Evolutionary conservation across 2,888 invertebrate species (phyloP), one percentile per base, ranked within the genome.

Genomic region (Dryobotodes eremita): DNA sequence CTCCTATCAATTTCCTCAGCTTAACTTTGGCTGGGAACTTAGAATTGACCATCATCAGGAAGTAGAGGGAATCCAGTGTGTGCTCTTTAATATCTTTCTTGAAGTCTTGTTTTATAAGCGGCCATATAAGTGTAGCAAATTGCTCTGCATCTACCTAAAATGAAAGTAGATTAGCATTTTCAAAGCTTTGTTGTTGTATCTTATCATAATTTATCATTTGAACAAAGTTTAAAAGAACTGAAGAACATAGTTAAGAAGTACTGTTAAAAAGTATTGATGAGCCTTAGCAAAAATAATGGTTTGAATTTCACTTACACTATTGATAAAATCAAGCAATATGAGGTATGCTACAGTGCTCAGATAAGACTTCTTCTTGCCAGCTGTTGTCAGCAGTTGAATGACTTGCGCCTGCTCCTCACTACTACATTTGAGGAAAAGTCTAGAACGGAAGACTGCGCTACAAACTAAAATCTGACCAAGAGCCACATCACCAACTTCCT

Each of bases 401-500:
- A 96, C 90, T 84, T 94, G 90, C 10, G 91, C 92, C 86, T 95
- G 95, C 71, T 97, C 97, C 71, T 98, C 97, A 48, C 88, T 88
- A 0, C 96, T 93, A 84, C 96, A 95, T 86, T 95, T 95, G 3
- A 94, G 86, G 88, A 98, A 97, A 71, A 97, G 94, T 36, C 97
- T 97, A 0, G 98, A 98, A 71, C 98, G 97, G 80, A 98, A 97
- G 55, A 98, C 91, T 6, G 98, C 98, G 42, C 98, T 98, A 91
- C 98, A 98, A 1, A 97, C 97, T 88, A 98, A 95, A 82, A 98
- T 97, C 90, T 98, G 97, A 0, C 98, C 98, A 42, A 98, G 97
- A 55, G 97, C 97, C 70, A 98, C 97, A 95, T 98, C 98, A 59
- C 98, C 98, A 90, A 98, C 97, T 97, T 98, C 98, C 98, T 98